Conservation (phyloP, 2,888 invertebrate species). For the Mesorhabditis spiculigera region DNA sequence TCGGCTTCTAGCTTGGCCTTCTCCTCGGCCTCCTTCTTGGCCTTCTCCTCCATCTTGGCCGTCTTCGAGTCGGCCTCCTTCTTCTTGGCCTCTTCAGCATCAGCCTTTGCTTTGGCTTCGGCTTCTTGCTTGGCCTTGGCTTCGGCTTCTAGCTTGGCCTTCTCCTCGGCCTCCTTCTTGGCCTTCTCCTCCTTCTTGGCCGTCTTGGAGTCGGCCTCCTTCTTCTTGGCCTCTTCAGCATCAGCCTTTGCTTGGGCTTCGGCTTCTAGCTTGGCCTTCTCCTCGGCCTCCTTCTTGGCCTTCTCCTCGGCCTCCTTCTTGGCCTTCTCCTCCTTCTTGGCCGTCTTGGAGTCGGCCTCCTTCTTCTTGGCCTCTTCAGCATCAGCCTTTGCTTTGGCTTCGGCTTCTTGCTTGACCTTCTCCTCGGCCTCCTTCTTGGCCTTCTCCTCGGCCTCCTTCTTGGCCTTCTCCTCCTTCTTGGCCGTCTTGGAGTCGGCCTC, state of each 20-base stretch:
- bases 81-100: background rate
- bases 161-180: slow-evolving; percentile 9
- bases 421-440: slow-evolving; percentile 15
- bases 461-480: slow-evolving; percentile 4
- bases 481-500: background rate
- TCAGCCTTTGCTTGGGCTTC: background rate
- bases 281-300: slow-evolving; percentile 15
- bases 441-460: slow-evolving; percentile 1
- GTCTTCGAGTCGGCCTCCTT: no score
- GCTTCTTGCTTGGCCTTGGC: slow-evolving; percentile 7
- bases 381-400: background rate
- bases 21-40: no score
- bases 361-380: no score
- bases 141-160: slow-evolving; percentile 12
- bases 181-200: slow-evolving; percentile 12
- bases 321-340: slow-evolving; percentile 14
- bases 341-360: slow-evolving; percentile 12
- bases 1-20: no score
- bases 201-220: slow-evolving; percentile 10
- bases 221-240: background rate
- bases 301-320: slow-evolving; percentile 9
- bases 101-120: background rate
- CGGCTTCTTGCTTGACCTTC: background rate
- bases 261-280: slow-evolving; percentile 2
- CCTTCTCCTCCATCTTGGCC: no score